Conservation (phyloP, 2,113 vertebrate species). For the Irena cyanogastra region DNA sequence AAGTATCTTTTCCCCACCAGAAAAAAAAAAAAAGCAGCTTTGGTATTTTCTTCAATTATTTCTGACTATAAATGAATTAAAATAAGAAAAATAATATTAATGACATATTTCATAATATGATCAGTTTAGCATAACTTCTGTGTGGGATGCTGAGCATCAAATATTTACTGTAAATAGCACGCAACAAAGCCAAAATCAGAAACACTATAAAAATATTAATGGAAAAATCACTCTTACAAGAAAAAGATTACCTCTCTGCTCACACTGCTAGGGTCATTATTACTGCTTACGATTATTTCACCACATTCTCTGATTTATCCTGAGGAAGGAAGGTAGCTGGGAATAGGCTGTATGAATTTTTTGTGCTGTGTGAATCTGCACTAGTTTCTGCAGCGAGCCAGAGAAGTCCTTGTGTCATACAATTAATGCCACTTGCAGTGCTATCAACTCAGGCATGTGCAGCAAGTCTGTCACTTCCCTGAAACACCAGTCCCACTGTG, state of each 20-base stretch:
- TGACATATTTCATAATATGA: background rate
- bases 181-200: background rate
- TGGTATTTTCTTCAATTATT: background rate
- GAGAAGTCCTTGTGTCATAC: background rate
- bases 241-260: background rate
- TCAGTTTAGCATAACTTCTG: background rate
- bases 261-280: background rate
- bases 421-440: background rate
- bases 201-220: background rate
- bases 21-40: background rate
- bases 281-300: background rate
- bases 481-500: background rate
- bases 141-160: background rate
- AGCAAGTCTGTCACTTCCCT: background rate
- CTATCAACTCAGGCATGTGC: background rate
- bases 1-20: background rate
- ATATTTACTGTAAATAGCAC: background rate
- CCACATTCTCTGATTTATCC: background rate
- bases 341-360: background rate
- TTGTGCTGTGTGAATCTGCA: background rate
- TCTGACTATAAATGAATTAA: background rate
- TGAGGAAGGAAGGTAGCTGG: background rate
- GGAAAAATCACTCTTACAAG: background rate
- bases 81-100: background rate
- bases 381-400: background rate